Conservation (phyloP, 2,113 vertebrate genomes). For the Rhegmatorhina hoffmannsi region DNA sequence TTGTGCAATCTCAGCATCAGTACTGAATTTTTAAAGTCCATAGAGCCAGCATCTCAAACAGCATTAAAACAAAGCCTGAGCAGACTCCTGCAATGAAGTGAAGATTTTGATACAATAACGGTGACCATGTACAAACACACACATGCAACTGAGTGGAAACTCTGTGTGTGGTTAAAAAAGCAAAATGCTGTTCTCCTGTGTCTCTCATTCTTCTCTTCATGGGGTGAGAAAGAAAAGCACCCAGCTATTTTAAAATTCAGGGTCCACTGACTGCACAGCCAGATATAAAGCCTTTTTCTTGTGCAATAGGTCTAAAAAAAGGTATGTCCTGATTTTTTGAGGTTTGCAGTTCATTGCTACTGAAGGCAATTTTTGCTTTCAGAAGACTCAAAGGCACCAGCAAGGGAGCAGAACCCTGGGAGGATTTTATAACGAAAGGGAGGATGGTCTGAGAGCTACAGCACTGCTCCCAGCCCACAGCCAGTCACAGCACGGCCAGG, state of each 20-base stretch:
- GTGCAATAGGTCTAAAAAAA: neutral
- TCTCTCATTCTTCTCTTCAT: neutral
- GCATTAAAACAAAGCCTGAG: neutral
- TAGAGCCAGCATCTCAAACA: neutral
- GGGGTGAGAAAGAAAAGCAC: neutral
- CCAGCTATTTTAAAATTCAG: neutral
- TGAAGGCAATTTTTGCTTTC: neutral
- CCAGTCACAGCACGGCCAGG: neutral
- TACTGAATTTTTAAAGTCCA: neutral
- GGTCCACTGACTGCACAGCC: neutral
- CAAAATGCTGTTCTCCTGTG: neutral
- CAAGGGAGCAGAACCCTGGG: neutral
- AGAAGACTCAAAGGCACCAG: neutral
- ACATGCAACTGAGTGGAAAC: neutral
- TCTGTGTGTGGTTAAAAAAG: neutral
- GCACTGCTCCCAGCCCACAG: neutral
- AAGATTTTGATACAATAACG: neutral
- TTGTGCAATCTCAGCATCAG: neutral
- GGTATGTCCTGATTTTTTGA: neutral
- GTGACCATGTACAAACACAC: neutral
- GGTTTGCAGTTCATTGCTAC: neutral
- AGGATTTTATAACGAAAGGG: neutral
- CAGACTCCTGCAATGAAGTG: neutral
- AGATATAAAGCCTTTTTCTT: neutral
- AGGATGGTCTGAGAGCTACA: neutral